Conservation (phyloP, 1,140 invertebrate species). For the Euura lappo region DNA sequence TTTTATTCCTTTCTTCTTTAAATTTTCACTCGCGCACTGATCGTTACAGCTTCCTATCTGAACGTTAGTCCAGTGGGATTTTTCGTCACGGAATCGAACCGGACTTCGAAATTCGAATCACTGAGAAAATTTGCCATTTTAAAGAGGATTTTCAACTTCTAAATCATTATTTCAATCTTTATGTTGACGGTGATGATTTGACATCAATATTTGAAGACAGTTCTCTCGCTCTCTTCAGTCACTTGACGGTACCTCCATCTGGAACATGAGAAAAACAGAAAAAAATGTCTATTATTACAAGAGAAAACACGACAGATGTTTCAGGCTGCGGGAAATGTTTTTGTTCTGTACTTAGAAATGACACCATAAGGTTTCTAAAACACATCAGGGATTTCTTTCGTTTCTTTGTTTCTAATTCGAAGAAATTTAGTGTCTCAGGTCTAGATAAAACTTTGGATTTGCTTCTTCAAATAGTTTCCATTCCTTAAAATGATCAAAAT, state of each 20-base stretch:
- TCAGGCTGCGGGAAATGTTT: not conserved
- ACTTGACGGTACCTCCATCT: not conserved
- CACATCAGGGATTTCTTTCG: not conserved
- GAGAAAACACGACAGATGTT: constrained; percentile 2
- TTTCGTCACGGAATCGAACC: no score
- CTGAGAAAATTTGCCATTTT: no score
- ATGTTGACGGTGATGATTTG: not conserved
- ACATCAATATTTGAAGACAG: not conserved
- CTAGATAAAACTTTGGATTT: not conserved
- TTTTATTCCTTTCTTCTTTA: no score
- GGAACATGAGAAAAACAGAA: not conserved
- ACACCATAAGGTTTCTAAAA: not conserved
- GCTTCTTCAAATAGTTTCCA: not conserved
- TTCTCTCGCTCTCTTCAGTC: not conserved
- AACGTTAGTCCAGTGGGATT: no score
- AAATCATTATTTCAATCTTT: no score
- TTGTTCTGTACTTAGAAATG: not conserved
- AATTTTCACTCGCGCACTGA: no score
- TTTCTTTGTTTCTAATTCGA: not conserved
- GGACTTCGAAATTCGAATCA: no score
- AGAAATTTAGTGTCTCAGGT: not conserved
- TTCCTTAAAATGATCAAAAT: not conserved
- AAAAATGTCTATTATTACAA: not conserved
- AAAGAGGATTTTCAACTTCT: no score
- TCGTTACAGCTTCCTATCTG: no score